phyloP scores from a whole-genome alignment of 1,140 invertebrate genomes.

The Neoseiulus cucumeris region DNA sequence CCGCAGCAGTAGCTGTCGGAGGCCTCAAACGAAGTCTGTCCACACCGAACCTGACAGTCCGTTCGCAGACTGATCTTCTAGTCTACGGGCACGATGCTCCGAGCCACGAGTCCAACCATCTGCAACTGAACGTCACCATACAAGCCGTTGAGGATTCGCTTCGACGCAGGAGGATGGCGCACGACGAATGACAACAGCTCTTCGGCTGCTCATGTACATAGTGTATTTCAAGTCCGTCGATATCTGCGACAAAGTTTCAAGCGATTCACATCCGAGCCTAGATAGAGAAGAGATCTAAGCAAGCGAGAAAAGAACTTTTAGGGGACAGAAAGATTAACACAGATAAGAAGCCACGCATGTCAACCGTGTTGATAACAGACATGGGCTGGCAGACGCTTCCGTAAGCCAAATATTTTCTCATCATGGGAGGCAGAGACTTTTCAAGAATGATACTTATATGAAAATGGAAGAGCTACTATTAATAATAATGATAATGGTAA shows the following conservation, averaged over 20 bases:
- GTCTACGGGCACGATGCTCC: not conserved
- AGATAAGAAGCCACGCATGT: no score
- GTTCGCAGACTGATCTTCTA: constrained; percentile 5
- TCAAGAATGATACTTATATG: no score
- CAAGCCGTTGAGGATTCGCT: constrained; percentile 1
- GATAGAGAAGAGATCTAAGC: no score
- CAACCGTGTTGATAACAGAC: no score
- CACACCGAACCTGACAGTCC: not conserved
- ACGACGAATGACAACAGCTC: not conserved
- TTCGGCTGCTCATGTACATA: constrained; percentile 9
- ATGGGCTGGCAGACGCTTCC: no score
- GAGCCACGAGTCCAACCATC: not conserved
- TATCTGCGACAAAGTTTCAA: not conserved
- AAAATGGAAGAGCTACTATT: no score
- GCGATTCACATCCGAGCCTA: no score
- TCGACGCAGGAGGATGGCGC: not conserved
- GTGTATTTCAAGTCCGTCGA: not conserved
- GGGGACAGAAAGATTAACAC: no score
- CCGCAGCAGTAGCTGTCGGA: not conserved
- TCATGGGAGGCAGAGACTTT: no score
- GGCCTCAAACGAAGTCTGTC: not conserved
- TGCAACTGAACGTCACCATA: not conserved
- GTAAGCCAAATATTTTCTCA: no score
- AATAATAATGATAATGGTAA: no score
- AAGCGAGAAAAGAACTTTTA: no score